A percentile compares a stretch with the other conserved stretches of the same genome.
phyloP scores from a whole-genome alignment of 2,113 vertebrate genomes.

The Aldabrachelys gigantea region DNA sequence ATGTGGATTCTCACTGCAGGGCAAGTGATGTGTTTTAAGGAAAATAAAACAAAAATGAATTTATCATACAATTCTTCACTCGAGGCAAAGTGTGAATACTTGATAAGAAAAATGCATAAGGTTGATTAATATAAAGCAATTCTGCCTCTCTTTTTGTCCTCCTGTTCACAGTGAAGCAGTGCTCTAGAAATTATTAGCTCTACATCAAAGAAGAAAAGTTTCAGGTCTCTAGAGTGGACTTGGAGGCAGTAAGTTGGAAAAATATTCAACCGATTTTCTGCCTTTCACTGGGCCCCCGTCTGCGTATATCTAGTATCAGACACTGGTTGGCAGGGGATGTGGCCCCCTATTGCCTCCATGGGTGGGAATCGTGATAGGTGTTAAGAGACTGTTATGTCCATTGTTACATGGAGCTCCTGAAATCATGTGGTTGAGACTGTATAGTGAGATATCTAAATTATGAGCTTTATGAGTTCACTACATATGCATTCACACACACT shows the following conservation, averaged over 20 bases:
- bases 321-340: neutral
- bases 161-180: neutral
- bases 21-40: slow-evolving; percentile 29
- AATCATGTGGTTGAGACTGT: neutral
- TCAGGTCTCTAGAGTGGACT: slow-evolving; percentile 8
- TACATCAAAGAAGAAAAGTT: neutral
- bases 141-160: slow-evolving; percentile 13
- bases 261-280: accelerated
- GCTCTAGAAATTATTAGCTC: slow-evolving; percentile 7
- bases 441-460: neutral
- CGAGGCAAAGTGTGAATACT: slow-evolving; percentile 47
- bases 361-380: accelerated
- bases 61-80: slow-evolving; percentile 64
- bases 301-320: neutral
- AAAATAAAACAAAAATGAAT: slow-evolving; percentile 68
- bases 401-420: neutral
- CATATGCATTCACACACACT: accelerated
- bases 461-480: neutral
- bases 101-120: slow-evolving; percentile 49
- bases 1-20: slow-evolving; percentile 51
- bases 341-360: accelerated
- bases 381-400: accelerated
- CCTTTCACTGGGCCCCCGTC: neutral
- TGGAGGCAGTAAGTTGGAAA: neutral
- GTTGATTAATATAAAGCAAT: slow-evolving; percentile 15